A percentile compares a stretch with the other conserved stretches of the same genome.
Evolutionary conservation across 2,797 vertebrate species (phyloP).

Genomic region (Chelonia mydas): DNA sequence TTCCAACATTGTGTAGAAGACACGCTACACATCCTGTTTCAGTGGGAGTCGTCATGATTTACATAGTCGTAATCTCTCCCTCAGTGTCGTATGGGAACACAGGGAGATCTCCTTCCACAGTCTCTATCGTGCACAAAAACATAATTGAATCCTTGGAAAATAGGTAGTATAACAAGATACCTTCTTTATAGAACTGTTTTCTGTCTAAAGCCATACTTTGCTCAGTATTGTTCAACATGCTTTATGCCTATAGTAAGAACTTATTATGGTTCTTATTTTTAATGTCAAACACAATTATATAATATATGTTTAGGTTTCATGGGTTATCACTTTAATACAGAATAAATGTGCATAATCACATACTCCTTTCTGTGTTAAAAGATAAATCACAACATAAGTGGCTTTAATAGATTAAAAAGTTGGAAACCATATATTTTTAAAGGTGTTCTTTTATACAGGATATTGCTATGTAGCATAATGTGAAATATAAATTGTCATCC

Average conservation of each 20-base stretch:
- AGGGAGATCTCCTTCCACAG: not conserved
- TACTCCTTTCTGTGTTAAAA: slow-evolving; percentile 24
- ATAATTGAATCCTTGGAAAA: not conserved
- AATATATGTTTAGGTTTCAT: not conserved
- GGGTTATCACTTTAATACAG: not conserved
- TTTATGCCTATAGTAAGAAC: slow-evolving; percentile 7
- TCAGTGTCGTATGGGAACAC: not conserved
- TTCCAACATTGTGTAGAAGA: not conserved
- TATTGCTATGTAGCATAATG: not conserved
- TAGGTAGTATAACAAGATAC: not conserved
- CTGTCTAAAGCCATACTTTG: not conserved
- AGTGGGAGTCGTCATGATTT: not conserved
- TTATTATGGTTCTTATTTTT: slow-evolving; percentile 26
- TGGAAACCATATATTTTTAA: not conserved
- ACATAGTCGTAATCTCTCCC: not conserved
- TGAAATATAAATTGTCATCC: not conserved
- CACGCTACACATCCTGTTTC: not conserved
- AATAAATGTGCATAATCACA: not conserved
- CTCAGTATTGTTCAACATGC: slow-evolving; percentile 1
- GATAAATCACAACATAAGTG: slow-evolving; percentile 22
- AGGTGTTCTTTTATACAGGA: not conserved
- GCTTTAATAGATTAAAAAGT: slow-evolving; percentile 12
- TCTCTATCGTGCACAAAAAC: not conserved
- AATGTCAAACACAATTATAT: not conserved
- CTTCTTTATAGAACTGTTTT: not conserved